phyloP scores from a whole-genome alignment of 1,140 invertebrate genomes.

The Luehdorfia chinensis region DNA sequence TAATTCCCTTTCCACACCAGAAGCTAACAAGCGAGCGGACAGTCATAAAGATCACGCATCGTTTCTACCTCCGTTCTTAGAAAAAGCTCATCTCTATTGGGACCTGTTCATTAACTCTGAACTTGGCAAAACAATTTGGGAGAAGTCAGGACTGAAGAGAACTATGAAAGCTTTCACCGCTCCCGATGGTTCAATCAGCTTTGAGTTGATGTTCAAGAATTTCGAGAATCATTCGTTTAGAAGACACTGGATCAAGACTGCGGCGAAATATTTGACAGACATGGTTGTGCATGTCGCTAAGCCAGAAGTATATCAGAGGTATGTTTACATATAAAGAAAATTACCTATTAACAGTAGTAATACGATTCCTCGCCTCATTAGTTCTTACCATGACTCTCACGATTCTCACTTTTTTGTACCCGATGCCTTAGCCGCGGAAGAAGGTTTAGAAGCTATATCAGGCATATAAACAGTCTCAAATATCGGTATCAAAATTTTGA shows the following conservation, averaged over 20 bases:
- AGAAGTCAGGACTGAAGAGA: slow-evolving; percentile 83
- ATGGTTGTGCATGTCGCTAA: slow-evolving; percentile 86
- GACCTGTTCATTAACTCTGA: slow-evolving; percentile 88
- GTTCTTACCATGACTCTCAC: background rate
- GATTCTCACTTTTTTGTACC: slow-evolving; percentile 4
- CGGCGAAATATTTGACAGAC: slow-evolving; percentile 85
- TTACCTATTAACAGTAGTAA: no score
- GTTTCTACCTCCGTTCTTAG: slow-evolving; percentile 85
- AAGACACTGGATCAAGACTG: slow-evolving; percentile 85
- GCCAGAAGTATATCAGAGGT: slow-evolving; percentile 85
- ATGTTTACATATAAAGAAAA: no score
- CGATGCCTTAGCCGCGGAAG: no score
- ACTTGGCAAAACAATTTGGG: slow-evolving; percentile 83
- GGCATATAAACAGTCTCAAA: no score
- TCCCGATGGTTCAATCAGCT: slow-evolving; percentile 82
- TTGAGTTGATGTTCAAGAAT: slow-evolving; percentile 84
- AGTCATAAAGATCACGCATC: slow-evolving; percentile 84
- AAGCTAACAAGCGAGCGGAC: slow-evolving; percentile 75
- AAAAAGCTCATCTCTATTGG: slow-evolving; percentile 85
- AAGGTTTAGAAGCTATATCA: no score
- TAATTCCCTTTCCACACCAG: slow-evolving; percentile 73
- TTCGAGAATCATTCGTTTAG: slow-evolving; percentile 87
- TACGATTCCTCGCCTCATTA: background rate
- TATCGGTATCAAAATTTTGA: no score
- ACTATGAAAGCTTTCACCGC: slow-evolving; percentile 79